Conservation (phyloP, 2,888 invertebrate species). For the Conchocele bisecta region DNA sequence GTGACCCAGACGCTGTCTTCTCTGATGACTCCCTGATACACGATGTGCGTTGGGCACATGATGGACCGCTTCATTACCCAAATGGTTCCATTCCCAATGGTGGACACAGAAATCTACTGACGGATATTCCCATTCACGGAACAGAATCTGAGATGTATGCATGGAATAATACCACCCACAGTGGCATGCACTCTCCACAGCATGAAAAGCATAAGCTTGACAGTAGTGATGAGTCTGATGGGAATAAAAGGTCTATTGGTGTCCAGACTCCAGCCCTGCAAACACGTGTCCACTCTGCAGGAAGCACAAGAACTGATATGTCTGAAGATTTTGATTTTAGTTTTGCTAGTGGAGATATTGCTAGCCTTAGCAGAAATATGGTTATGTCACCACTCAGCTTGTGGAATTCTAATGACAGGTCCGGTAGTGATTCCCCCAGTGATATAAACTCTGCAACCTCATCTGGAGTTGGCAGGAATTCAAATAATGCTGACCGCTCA, state of each 20-base stretch:
- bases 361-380: slow-evolving; percentile 36
- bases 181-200: slow-evolving; percentile 10
- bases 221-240: slow-evolving; percentile 14
- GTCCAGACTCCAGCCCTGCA: slow-evolving; percentile 39
- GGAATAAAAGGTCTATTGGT: slow-evolving; percentile 49
- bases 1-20: slow-evolving; percentile 72
- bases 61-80: background rate
- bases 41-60: no score
- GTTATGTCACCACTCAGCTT: slow-evolving; percentile 65
- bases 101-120: no score
- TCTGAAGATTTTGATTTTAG: slow-evolving; percentile 46
- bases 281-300: slow-evolving; percentile 12
- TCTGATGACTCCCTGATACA: slow-evolving; percentile 70
- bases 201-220: slow-evolving; percentile 5
- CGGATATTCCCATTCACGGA: no score
- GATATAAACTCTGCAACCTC: slow-evolving; percentile 49
- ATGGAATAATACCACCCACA: slow-evolving; percentile 20
- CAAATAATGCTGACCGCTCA: slow-evolving; percentile 37
- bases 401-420: slow-evolving; percentile 65
- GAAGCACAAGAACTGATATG: slow-evolving; percentile 29
- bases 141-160: slow-evolving; percentile 47
- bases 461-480: slow-evolving; percentile 27
- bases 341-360: slow-evolving; percentile 37
- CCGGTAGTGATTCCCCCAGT: slow-evolving; percentile 41
- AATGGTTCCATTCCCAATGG: slow-evolving; percentile 3